Percentiles rank a stretch among this genome's conserved stretches.
phyloP scores from a whole-genome alignment of 2,113 vertebrate species.

The Amblyopsis rosae region DNA sequence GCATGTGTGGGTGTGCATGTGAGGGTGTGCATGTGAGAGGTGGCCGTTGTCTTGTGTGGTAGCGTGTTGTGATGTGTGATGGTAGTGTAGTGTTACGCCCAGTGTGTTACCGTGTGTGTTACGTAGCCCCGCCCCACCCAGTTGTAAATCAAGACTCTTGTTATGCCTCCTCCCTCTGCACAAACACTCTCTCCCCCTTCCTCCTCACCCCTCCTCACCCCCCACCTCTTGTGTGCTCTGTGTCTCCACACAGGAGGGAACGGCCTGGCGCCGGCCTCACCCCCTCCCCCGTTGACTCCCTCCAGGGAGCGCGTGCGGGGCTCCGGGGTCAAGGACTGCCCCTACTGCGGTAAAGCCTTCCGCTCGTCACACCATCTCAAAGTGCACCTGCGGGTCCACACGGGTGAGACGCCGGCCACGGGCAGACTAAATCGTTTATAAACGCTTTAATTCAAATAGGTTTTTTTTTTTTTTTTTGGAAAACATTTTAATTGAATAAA shows the following conservation, averaged over 20 bases:
- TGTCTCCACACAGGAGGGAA: conserved; percentile 78
- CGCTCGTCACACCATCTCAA: conserved; percentile 93
- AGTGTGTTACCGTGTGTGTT: not conserved
- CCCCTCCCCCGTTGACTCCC: conserved; percentile 60
- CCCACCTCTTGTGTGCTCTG: not conserved
- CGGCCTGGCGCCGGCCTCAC: conserved; percentile 71
- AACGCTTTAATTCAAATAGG: not conserved
- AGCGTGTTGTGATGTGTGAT: not conserved
- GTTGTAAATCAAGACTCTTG: conserved; percentile 12
- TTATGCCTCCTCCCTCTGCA: not conserved
- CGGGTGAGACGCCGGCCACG: conserved; percentile 78
- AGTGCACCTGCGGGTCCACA: conserved; percentile 92
- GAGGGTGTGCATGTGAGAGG: no score
- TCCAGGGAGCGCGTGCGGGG: conserved; percentile 82
- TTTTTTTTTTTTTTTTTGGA: not conserved
- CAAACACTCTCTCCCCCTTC: no score
- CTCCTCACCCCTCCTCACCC: conserved; percentile 20
- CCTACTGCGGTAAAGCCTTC: conserved; percentile 92
- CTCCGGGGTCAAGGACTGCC: conserved; percentile 88
- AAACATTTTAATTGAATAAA: not conserved
- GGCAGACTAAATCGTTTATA: conserved; percentile 38
- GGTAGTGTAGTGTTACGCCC: not conserved
- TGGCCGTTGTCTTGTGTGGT: no score
- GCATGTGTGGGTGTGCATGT: no score
- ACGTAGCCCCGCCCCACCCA: not conserved